Base-by-base conservation (phyloP, 2,797 vertebrate genomes). In the Coccyzus lansbergi region DNA sequence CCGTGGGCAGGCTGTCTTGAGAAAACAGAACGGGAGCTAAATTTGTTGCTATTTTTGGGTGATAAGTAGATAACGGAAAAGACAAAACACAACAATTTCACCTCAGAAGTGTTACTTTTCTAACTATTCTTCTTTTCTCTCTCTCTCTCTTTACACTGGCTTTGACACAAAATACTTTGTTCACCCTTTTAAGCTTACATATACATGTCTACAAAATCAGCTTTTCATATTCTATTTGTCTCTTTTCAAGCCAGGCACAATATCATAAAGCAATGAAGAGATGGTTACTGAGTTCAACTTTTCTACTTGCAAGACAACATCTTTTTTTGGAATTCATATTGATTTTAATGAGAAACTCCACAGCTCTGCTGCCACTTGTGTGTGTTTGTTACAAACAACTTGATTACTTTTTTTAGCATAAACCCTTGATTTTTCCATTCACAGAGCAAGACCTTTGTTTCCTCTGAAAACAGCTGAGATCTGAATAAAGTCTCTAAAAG, bases 1-100 rank as follows among this genome's bases (percentile, higher is more conserved):
- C 92, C 92, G 94, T 95, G 93, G 93, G 95, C 94, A 94, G 96
- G 92, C 87, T 96, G 89, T 94, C 94, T 96, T 94, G 89, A 93
- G 92, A 88, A 97, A 95, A 95, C 83, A 96, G 92, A 95, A 97
- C 42, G 74, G 85, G 89, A 96, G 94, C 86, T 95, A 92, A 96
- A 94, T 92, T 76, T 92, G 93, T 91, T 88, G 87, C 95, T 96
- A 96, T 95, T 97, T 95, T 91, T 93, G 92, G 70, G 85, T 53
- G 67, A 68, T 90, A 91, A 94, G 93, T 76, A 94, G 92, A 92
- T 93, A 97, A 96, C 87, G 64, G 85, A 93, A 95, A 93, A 92
- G 60, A 70, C 70, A 91, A 95, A 95, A 95, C 79, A 92, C 75
- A 92, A 94, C 60, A 79, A 94, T 93, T 94, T 62, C 53, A 76